Evolutionary conservation across 1,140 invertebrate species (phyloP).

Genomic region (Mylabris phalerata): DNA sequence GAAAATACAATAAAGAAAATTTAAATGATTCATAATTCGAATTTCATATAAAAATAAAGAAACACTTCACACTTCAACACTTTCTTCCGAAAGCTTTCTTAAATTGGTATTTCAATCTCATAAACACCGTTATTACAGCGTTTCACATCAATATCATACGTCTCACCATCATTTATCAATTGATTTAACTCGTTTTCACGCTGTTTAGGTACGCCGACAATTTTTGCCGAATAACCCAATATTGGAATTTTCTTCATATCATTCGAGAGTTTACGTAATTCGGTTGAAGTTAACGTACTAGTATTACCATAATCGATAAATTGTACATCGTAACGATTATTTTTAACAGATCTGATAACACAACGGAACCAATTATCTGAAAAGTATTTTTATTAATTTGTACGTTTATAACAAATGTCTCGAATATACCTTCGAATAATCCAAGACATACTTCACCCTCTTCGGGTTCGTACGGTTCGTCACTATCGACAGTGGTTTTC

Average conservation of each 20-base stretch:
- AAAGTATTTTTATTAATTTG: no score
- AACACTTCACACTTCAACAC: no score
- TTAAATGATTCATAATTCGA: no score
- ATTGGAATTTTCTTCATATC: constrained; percentile 12
- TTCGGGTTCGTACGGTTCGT: background rate
- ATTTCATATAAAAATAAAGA: no score
- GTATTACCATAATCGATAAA: constrained; percentile 21
- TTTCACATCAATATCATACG: constrained; percentile 1
- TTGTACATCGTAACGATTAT: constrained; percentile 1
- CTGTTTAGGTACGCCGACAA: no score
- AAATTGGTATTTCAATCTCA: constrained; percentile 2
- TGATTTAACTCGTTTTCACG: background rate
- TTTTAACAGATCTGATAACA: background rate
- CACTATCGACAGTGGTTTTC: background rate
- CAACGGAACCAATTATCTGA: constrained; percentile 20
- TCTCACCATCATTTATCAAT: background rate
- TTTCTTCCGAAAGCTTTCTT: background rate
- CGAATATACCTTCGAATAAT: no score
- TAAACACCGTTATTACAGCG: background rate
- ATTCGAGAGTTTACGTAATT: constrained; percentile 12
- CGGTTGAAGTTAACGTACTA: background rate
- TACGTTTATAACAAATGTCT: no score
- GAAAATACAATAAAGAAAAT: no score
- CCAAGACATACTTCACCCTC: background rate
- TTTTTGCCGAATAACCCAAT: background rate